Percentiles rank a stretch among this genome's conserved stretches.
phyloP scores from a whole-genome alignment of 2,113 vertebrate species.

The Zosterops lateralis region DNA sequence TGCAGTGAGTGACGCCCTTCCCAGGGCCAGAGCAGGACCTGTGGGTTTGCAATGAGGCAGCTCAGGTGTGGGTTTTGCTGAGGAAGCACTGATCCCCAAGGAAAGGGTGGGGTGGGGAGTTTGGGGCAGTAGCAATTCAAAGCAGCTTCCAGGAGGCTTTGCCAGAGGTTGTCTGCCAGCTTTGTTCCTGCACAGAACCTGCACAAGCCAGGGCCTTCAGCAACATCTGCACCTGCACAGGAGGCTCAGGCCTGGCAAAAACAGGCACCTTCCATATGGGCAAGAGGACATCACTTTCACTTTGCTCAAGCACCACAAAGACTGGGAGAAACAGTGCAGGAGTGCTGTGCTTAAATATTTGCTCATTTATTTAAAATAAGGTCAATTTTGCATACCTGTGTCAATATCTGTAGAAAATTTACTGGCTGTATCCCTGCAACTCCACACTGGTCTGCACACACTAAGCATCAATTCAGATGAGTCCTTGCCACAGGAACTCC shows the following conservation, averaged over 20 bases:
- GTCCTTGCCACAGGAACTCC: not conserved
- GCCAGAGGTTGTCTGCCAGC: not conserved
- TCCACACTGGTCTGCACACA: not conserved
- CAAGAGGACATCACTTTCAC: fast-evolving
- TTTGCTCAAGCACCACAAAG: not conserved
- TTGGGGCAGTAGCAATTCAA: not conserved
- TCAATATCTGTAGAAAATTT: not conserved
- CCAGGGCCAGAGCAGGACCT: not conserved
- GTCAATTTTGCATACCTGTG: not conserved
- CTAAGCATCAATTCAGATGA: not conserved
- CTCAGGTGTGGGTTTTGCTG: not conserved
- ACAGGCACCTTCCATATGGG: not conserved
- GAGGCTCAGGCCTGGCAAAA: not conserved
- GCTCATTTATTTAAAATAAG: not conserved
- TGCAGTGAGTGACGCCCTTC: fast-evolving
- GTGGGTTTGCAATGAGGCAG: not conserved
- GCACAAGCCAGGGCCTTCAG: fast-evolving
- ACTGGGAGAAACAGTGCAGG: not conserved
- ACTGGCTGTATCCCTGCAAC: not conserved
- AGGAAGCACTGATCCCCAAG: not conserved
- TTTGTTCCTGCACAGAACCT: not conserved
- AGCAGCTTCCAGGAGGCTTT: not conserved
- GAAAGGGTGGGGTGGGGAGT: not conserved
- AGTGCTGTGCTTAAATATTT: not conserved
- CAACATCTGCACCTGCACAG: not conserved